phyloP scores from a whole-genome alignment of 2,888 invertebrate genomes.

The Schizotus pectinicornis region DNA sequence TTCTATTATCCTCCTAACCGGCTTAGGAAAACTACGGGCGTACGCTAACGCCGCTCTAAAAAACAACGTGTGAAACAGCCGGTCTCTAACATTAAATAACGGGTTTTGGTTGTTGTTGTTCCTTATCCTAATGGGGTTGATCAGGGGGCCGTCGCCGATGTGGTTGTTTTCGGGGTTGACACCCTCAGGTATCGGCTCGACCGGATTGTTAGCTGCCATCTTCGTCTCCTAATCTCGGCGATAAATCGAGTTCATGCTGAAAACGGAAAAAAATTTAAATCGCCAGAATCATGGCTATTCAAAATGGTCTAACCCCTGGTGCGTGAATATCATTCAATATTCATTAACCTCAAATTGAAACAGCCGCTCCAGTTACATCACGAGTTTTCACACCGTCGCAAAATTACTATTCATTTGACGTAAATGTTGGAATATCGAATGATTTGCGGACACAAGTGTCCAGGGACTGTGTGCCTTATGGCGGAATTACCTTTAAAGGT shows the following conservation, averaged over 20 bases:
- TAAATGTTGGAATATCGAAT: slow-evolving; percentile 6
- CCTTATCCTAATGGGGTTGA: slow-evolving; percentile 63
- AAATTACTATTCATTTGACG: slow-evolving; percentile 35
- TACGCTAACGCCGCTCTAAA: slow-evolving; percentile 91
- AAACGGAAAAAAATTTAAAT: slow-evolving; percentile 9
- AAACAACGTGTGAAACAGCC: slow-evolving; percentile 94
- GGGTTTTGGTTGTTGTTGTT: slow-evolving; percentile 75
- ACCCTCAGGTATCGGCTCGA: slow-evolving; percentile 38
- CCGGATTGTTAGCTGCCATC: slow-evolving; percentile 43
- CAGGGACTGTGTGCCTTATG: not conserved
- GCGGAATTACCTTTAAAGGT: slow-evolving; percentile 10
- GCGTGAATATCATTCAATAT: not conserved
- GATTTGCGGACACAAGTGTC: not conserved
- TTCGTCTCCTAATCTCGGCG: slow-evolving; percentile 7
- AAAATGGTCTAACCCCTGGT: not conserved
- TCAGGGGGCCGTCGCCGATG: slow-evolving; percentile 62
- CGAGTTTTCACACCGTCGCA: not conserved
- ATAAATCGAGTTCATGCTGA: slow-evolving; percentile 9
- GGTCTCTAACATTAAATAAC: slow-evolving; percentile 84
- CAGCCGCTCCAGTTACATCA: too few species aligned
- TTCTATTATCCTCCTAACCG: slow-evolving; percentile 82
- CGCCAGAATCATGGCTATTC: not conserved
- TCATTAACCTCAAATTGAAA: slow-evolving; percentile 7
- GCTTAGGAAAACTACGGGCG: slow-evolving; percentile 86
- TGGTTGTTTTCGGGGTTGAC: slow-evolving; percentile 51